phyloP scores from a whole-genome alignment of 2,113 vertebrate genomes.

The Cyprinodon brontotheroides region DNA sequence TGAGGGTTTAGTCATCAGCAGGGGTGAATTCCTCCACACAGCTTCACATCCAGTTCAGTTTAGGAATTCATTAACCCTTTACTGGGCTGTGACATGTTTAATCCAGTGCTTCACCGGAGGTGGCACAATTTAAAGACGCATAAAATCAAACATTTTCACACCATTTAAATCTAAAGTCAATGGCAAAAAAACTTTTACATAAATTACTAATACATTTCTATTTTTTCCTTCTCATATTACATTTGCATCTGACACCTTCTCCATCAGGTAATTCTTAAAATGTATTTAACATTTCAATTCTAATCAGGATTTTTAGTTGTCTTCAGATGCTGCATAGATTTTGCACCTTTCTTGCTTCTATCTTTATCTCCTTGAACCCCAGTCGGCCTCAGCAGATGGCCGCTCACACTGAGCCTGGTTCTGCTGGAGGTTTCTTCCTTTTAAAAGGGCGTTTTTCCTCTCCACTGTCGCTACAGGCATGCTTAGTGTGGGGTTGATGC shows the following conservation, averaged over 20 bases:
- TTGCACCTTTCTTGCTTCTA: no score
- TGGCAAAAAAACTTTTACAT: neutral
- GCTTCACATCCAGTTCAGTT: slow-evolving; percentile 39
- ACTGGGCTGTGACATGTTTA: slow-evolving; percentile 4
- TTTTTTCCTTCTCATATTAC: neutral
- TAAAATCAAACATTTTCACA: neutral
- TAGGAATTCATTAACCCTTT: slow-evolving; percentile 58
- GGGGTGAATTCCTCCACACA: slow-evolving; percentile 61
- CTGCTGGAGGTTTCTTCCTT: no score
- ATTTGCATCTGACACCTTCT: neutral
- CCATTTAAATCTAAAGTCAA: neutral
- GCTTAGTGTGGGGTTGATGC: no score
- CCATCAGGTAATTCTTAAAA: neutral
- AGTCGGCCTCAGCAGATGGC: no score
- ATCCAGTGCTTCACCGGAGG: slow-evolving; percentile 3
- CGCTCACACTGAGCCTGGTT: no score
- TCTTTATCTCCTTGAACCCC: no score
- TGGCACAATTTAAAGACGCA: slow-evolving; percentile 3
- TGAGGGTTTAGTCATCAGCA: slow-evolving; percentile 26
- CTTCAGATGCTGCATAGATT: no score
- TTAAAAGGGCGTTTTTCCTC: no score
- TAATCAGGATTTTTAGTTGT: no score
- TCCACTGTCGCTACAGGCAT: no score
- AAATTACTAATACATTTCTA: neutral
- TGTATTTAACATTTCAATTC: no score